A percentile compares a stretch with the other conserved stretches of the same genome.
These are phyloP conservation scores for Scaptomyza cyrtandrae DNA, from an alignment of 2,888 invertebrate genomes.

Conservation along the genomic window DNA sequence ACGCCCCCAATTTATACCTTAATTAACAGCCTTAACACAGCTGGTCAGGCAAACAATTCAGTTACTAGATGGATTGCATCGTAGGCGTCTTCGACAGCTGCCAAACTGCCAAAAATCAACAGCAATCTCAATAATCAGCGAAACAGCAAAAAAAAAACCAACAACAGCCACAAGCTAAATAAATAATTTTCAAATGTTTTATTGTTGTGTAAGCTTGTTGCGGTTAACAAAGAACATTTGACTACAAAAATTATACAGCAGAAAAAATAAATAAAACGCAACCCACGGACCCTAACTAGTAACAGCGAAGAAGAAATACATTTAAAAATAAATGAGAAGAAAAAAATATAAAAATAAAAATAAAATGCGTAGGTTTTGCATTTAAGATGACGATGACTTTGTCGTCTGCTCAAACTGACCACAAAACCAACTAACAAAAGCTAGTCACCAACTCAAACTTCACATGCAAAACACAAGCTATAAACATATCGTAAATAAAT, in stretches of 20 bases:
- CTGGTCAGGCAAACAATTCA: conserved; percentile 23
- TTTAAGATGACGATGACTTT: conserved; percentile 59
- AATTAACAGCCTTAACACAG: conserved; percentile 55
- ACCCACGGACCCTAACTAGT: conserved; percentile 51
- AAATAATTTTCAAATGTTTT: conserved; percentile 54
- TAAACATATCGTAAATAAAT: conserved; percentile 10
- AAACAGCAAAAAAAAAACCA: conserved; percentile 14
- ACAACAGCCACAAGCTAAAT: conserved; percentile 42
- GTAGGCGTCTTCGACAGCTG: conserved; percentile 48
- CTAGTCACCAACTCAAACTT: conserved; percentile 34
- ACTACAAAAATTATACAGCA: conserved; percentile 60
- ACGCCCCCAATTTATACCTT: conserved; percentile 55
- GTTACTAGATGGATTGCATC: conserved; percentile 11
- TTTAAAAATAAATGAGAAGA: conserved; percentile 36
- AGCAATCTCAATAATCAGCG: conserved; percentile 41
- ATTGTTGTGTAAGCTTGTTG: conserved; percentile 30
- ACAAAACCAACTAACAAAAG: conserved; percentile 37
- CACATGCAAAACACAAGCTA: conserved; percentile 14
- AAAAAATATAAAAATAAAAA: conserved; percentile 30
- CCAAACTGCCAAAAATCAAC: conserved; percentile 22
- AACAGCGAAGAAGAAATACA: conserved; percentile 28
- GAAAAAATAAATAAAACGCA: conserved; percentile 40
- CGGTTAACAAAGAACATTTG: conserved; percentile 70
- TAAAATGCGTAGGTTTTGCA: conserved; percentile 69
- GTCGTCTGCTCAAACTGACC: conserved; percentile 42